Conservation (phyloP, 2,888 invertebrate genomes). For the Beris morrisii region DNA sequence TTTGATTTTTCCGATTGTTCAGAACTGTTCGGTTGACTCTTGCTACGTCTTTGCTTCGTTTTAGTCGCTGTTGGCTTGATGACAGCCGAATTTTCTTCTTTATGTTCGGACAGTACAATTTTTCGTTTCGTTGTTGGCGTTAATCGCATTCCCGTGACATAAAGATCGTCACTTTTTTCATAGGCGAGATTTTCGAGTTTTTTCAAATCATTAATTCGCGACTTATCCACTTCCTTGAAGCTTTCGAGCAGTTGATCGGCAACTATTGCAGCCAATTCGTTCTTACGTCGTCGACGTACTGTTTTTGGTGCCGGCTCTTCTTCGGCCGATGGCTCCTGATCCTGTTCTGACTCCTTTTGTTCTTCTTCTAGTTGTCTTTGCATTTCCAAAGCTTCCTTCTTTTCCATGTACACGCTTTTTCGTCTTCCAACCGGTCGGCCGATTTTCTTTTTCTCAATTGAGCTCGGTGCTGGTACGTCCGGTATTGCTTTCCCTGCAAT, state of each 20-base stretch:
- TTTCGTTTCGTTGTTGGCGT: conserved; percentile 55
- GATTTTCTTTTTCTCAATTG: no score
- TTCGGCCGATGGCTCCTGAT: conserved; percentile 32
- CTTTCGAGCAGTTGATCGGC: conserved; percentile 56
- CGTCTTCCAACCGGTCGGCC: background rate
- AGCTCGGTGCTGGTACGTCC: background rate
- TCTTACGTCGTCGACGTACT: conserved; percentile 49
- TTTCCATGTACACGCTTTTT: background rate
- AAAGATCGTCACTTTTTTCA: conserved; percentile 54
- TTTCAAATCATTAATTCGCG: conserved; percentile 53
- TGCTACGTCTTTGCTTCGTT: conserved; percentile 33
- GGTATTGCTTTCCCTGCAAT: no score
- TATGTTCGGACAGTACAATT: conserved; percentile 26
- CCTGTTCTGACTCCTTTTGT: background rate
- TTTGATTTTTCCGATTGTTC: conserved; percentile 25
- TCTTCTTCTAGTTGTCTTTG: background rate
- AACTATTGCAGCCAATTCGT: conserved; percentile 55
- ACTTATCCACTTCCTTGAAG: conserved; percentile 55
- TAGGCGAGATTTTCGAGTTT: conserved; percentile 54
- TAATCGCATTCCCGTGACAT: conserved; percentile 53
- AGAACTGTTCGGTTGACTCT: conserved; percentile 27
- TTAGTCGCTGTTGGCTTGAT: conserved; percentile 16
- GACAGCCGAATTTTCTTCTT: conserved; percentile 32
- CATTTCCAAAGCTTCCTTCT: background rate
- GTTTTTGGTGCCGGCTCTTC: conserved; percentile 46